Evolutionary conservation across 92 coral and sea anemone genomes (phyloP), one percentile per base, ranked within the genome.

Genomic region (Porites rus): DNA sequence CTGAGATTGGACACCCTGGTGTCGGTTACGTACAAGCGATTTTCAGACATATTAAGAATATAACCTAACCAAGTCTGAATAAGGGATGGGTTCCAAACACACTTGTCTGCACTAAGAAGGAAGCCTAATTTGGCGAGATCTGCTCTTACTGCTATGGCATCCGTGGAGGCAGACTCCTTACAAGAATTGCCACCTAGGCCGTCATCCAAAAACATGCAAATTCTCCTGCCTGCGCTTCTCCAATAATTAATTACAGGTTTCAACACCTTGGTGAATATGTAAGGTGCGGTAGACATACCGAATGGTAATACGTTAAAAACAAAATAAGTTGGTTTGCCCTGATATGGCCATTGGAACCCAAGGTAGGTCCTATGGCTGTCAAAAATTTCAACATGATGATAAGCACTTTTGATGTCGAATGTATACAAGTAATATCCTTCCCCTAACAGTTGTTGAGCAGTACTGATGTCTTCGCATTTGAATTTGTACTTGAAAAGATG

Each of bases 1-100:
- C 13, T 53, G 13, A 53, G 59, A 8, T 53, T 53, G 59, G 59
- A 8, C 59, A 53, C 59, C 0, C 59, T 8, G 13, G 59, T 53
- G 59, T 53, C 59, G 13, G 59, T 53, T 8, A 53, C 75, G 51
- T 51, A 75, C 65, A 84, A 75, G 18, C 69, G 81, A 62, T 84
- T 84, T n/a, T 54, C 56, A 5, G 62, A 11, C 88, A 75, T 84
- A 53, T 84, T 50, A 38, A 84, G 76, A 75, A 84, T 75, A 79
- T 84, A 76, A 3, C 88, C 88, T 6, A 75, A 79, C 88, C 88
- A 84, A 13, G 88, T 84, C 72, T 74, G 88, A 20, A 17, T 61
- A 38, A 31, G 88, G 1, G 51, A 13, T 14, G 88, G 82, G 50
- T 84, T 76, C 53, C 73, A 84, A 20, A 22, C 50, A 53, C 88